Conservation (phyloP, 2,797 vertebrate genomes). For the Avahi laniger region DNA sequence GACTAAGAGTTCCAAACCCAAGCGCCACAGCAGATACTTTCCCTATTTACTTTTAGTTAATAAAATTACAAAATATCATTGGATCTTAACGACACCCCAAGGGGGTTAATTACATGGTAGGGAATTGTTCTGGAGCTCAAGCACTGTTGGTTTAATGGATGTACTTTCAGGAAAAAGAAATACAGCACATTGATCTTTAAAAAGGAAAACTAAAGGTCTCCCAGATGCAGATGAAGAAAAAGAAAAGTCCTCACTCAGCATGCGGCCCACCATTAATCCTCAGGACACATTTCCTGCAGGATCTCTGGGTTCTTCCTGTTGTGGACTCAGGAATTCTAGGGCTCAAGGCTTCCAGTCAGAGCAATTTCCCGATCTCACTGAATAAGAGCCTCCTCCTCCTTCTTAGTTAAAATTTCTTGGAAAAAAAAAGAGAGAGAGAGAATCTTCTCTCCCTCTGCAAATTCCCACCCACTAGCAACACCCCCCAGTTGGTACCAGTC, state of each 20-base stretch:
- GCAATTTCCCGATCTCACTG: background rate
- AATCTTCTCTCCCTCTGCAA: background rate
- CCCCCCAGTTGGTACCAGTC: rapidly evolving
- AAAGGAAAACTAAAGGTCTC: slow-evolving; percentile 61
- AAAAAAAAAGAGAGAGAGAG: too few relatives aligned
- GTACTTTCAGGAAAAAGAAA: slow-evolving; percentile 48
- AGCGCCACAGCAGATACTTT: background rate
- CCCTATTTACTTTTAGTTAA: slow-evolving; percentile 53
- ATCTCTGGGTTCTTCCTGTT: slow-evolving; percentile 62
- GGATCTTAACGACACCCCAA: slow-evolving; percentile 65
- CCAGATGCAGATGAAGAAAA: slow-evolving; percentile 59
- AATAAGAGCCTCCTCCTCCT: background rate
- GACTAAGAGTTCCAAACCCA: background rate
- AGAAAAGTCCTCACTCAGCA: slow-evolving; percentile 61
- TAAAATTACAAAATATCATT: slow-evolving; percentile 65
- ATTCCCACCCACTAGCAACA: background rate
- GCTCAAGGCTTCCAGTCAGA: background rate
- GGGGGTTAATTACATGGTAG: slow-evolving; percentile 70
- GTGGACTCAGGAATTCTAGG: slow-evolving; percentile 39
- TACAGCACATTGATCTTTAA: slow-evolving; percentile 59
- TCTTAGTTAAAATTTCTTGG: background rate
- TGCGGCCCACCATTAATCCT: slow-evolving; percentile 49
- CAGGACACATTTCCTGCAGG: slow-evolving; percentile 54
- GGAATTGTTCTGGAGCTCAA: slow-evolving; percentile 27
- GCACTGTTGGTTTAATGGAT: slow-evolving; percentile 64